A percentile compares a stretch with the other conserved stretches of the same genome.
Conservation (phyloP, 2,113 vertebrate species). For the Tragulus kanchil region DNA sequence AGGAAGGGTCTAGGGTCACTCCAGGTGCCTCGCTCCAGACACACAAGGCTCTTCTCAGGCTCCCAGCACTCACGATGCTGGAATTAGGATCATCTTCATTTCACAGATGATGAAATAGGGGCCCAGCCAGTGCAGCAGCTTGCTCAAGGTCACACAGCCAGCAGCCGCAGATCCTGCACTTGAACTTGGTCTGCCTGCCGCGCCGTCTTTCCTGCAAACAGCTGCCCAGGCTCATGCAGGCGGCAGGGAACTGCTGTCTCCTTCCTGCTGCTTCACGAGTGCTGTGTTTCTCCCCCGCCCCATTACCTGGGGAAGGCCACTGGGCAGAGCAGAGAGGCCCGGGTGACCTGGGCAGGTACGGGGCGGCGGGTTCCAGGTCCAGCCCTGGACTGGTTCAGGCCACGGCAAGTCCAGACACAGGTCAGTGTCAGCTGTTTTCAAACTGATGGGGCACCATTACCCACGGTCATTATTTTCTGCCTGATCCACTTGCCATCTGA, state of each 20-base stretch:
- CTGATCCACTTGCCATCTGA: not conserved
- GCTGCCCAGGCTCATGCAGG: not conserved
- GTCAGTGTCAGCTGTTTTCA: not conserved
- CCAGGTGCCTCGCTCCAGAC: not conserved
- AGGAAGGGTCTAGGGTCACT: no score
- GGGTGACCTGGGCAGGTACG: not conserved
- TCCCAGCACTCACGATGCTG: no score
- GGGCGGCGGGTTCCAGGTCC: not conserved
- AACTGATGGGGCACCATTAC: not conserved
- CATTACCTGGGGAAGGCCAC: not conserved
- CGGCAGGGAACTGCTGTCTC: not conserved
- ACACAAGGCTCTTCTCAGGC: rapidly evolving
- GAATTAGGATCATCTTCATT: not conserved
- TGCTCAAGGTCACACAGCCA: not conserved
- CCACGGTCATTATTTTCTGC: not conserved
- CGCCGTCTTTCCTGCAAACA: not conserved
- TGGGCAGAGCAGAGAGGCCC: not conserved
- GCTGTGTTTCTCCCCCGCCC: not conserved
- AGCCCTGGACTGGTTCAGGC: not conserved
- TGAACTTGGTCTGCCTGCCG: not conserved
- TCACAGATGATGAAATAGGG: not conserved
- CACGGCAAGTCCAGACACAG: rapidly evolving
- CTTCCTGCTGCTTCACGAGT: not conserved
- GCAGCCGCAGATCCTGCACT: not conserved
- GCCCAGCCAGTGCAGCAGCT: rapidly evolving